Evolutionary conservation across 2,888 invertebrate species (phyloP).

Genomic region (Eurois occulta): DNA sequence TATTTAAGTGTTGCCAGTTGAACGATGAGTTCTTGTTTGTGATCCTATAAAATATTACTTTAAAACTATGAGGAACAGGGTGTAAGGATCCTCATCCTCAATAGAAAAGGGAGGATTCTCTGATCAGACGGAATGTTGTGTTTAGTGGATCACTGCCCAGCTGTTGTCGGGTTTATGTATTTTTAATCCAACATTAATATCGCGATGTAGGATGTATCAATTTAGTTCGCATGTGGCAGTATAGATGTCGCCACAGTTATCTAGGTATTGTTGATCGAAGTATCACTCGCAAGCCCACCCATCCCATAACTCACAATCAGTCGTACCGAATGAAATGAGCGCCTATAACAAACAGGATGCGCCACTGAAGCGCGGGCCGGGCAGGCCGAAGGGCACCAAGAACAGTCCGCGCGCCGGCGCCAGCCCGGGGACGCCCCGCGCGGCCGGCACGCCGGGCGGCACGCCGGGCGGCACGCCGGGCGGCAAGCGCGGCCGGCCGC

Average conservation of each 20-base stretch:
- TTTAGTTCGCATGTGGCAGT: neutral
- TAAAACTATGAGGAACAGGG: neutral
- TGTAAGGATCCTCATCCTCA: too few relatives aligned
- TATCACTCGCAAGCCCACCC: neutral
- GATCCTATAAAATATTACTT: neutral
- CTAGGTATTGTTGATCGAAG: conserved; percentile 11
- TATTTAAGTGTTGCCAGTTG: neutral
- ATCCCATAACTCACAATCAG: conserved; percentile 38
- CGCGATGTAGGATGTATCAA: neutral
- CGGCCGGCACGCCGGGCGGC: conserved; percentile 39
- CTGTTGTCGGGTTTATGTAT: neutral
- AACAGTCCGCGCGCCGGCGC: conserved; percentile 70
- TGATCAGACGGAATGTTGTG: neutral
- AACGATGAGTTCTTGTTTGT: neutral
- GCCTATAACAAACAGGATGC: conserved; percentile 73
- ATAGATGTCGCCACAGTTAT: neutral
- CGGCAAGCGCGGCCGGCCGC: conserved; percentile 84
- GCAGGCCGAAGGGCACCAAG: conserved; percentile 86
- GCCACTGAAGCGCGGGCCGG: conserved; percentile 84
- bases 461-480: conserved; percentile 54
- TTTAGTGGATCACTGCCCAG: neutral
- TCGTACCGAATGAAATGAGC: conserved; percentile 55
- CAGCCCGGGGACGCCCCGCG: neutral
- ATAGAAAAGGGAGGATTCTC: neutral
- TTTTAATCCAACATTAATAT: neutral